Conservation (phyloP, 2,888 invertebrate species). For the Scaptomyza tumidula region DNA sequence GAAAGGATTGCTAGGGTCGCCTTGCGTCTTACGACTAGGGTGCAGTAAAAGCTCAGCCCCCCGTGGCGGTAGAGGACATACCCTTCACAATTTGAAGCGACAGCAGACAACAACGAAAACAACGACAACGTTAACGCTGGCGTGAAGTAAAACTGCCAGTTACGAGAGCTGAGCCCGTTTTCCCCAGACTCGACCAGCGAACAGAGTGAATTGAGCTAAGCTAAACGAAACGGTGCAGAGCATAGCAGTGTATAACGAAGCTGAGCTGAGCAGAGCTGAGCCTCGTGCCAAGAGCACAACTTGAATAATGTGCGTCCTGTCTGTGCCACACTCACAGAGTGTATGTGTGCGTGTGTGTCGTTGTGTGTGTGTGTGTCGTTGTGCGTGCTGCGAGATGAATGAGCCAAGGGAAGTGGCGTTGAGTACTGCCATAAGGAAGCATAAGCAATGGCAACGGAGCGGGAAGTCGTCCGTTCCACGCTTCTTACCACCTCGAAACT, state of each 20-base stretch:
- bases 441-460: constrained; percentile 59
- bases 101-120: constrained; percentile 36
- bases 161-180: constrained; percentile 68
- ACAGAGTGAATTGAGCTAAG: not conserved
- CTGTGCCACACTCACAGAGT: constrained; percentile 27
- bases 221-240: constrained; percentile 12
- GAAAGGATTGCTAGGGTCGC: constrained; percentile 41
- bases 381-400: constrained; percentile 65
- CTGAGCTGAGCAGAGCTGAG: constrained; percentile 25
- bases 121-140: constrained; percentile 40
- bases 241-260: constrained; percentile 14
- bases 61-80: constrained; percentile 19
- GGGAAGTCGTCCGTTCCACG: constrained; percentile 36
- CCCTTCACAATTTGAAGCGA: constrained; percentile 54
- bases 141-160: constrained; percentile 74
- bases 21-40: constrained; percentile 19
- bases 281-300: constrained; percentile 70
- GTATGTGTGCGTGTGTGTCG: constrained; percentile 12
- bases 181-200: constrained; percentile 33
- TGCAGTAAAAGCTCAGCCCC: constrained; percentile 27
- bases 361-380: constrained; percentile 18
- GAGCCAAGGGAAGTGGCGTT: constrained; percentile 74
- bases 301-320: constrained; percentile 75
- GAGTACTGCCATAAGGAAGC: constrained; percentile 75
- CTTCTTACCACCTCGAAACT: constrained; percentile 46